Percentiles rank a stretch among this genome's conserved stretches.
phyloP scores from a whole-genome alignment of 2,888 invertebrate genomes.

The Drosophila acutilabella region DNA sequence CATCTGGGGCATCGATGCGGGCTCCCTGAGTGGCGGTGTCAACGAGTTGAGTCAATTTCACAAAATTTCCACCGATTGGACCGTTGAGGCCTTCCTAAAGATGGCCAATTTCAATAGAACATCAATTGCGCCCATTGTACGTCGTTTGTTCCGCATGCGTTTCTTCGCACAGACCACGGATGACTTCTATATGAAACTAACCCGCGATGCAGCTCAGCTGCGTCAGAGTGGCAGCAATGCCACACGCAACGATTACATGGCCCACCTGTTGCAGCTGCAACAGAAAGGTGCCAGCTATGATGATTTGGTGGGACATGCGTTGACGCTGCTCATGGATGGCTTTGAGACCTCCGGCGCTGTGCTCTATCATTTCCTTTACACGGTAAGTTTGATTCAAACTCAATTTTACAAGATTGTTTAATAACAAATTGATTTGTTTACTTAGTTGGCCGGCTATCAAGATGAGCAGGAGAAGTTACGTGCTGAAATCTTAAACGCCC shows the following conservation, averaged over 20 bases:
- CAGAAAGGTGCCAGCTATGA: conserved; percentile 67
- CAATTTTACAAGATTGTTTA: conserved; percentile 3
- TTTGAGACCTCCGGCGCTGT: conserved; percentile 79
- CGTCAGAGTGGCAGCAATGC: conserved; percentile 49
- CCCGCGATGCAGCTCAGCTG: conserved; percentile 69
- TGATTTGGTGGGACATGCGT: conserved; percentile 78
- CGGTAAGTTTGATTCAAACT: conserved; percentile 41
- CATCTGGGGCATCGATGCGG: conserved; percentile 81
- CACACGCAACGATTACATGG: conserved; percentile 75
- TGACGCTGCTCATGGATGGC: conserved; percentile 81
- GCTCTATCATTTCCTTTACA: conserved; percentile 68
- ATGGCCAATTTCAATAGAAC: conserved; percentile 53
- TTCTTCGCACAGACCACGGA: conserved; percentile 87
- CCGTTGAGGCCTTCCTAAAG: conserved; percentile 37
- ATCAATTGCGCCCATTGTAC: conserved; percentile 57
- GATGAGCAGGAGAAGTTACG: conserved; percentile 75
- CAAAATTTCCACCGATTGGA: conserved; percentile 47
- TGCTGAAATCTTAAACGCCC: conserved; percentile 65
- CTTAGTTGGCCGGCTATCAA: conserved; percentile 70
- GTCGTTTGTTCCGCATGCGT: conserved; percentile 52
- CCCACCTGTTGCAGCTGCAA: conserved; percentile 77
- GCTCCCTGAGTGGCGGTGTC: conserved; percentile 52
- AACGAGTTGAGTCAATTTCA: conserved; percentile 52
- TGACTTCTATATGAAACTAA: conserved; percentile 72
- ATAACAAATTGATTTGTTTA: not conserved